These are phyloP conservation scores for Naja naja DNA, from an alignment of 2,113 vertebrate species.

Conservation along the genomic window DNA sequence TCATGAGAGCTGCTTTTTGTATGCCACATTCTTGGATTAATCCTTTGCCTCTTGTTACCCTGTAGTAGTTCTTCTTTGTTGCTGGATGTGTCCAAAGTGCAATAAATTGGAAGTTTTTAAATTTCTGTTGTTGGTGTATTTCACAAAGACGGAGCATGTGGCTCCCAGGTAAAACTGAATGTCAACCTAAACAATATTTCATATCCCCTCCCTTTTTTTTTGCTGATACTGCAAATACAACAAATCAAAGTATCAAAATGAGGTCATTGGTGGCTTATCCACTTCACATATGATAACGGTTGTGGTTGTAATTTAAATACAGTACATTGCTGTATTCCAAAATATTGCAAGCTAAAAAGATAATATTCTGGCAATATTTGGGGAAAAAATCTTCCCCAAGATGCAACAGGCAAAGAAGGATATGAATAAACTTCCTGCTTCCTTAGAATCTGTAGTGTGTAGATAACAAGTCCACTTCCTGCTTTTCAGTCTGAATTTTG, in stretches of 20 bases:
- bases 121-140: background rate
- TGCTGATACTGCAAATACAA: background rate
- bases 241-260: background rate
- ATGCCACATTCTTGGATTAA: background rate
- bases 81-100: background rate
- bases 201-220: background rate
- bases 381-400: background rate
- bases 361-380: background rate
- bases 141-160: background rate
- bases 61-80: background rate
- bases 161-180: background rate
- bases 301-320: background rate
- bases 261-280: background rate
- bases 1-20: background rate
- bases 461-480: constrained; percentile 18
- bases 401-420: background rate
- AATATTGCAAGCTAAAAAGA: background rate
- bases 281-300: background rate
- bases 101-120: background rate
- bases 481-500: background rate
- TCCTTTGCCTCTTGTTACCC: background rate
- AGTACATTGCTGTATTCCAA: background rate
- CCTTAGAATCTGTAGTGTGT: background rate
- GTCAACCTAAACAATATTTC: background rate
- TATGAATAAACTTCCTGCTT: background rate